Percentiles rank a stretch among this genome's conserved stretches.
Evolutionary conservation across 2,797 vertebrate species (phyloP).

Genomic region (Sebastes ruberrimus): DNA sequence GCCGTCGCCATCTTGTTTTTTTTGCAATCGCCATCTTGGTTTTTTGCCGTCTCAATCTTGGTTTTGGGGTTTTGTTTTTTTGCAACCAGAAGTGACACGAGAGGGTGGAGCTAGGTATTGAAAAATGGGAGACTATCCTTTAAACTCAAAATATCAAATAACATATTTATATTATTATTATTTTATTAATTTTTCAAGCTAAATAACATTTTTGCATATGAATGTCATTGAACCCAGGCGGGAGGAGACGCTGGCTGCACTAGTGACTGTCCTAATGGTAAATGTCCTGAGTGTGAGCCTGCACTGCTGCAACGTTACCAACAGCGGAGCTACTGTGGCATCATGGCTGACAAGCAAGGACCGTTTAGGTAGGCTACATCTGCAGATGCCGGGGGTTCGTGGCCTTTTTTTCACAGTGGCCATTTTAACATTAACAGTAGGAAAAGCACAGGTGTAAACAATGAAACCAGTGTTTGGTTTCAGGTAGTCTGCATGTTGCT

Average conservation of each 20-base stretch:
- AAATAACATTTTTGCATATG: neutral
- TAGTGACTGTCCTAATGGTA: conserved; percentile 27
- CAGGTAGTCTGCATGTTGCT: neutral
- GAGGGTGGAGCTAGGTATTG: neutral
- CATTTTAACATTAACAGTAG: neutral
- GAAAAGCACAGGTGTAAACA: too few relatives aligned
- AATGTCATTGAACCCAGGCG: neutral
- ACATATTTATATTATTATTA: neutral
- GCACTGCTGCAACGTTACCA: neutral
- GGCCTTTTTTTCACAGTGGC: too few relatives aligned
- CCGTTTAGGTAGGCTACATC: conserved; percentile 10
- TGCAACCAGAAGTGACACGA: neutral
- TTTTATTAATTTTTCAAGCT: neutral
- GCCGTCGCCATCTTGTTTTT: neutral
- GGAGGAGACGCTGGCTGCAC: conserved; percentile 28
- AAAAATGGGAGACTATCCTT: neutral
- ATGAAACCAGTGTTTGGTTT: neutral
- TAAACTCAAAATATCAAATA: neutral
- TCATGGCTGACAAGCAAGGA: conserved; percentile 25
- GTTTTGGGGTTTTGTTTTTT: neutral
- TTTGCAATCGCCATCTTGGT: neutral
- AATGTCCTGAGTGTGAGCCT: conserved; percentile 28
- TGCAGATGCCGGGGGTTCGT: neutral
- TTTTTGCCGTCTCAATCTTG: neutral
- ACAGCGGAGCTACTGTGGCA: conserved; percentile 16